phyloP scores from a whole-genome alignment of 2,888 invertebrate genomes.

The Cerceris rybyensis region DNA sequence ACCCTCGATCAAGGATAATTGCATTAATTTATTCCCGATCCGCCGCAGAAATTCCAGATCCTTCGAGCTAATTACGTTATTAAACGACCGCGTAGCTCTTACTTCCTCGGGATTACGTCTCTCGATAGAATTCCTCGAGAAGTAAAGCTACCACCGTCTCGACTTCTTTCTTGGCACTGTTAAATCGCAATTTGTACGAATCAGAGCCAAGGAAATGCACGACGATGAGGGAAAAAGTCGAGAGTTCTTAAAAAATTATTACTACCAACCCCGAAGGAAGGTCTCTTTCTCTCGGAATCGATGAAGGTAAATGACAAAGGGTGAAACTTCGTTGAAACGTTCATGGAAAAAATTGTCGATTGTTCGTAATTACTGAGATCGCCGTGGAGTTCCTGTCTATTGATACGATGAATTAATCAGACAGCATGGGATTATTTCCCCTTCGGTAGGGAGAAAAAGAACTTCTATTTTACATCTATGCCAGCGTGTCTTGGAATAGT shows the following conservation, averaged over 20 bases:
- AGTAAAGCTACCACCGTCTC: conserved; percentile 35
- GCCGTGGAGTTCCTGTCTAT: conserved; percentile 12
- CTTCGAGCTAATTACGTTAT: conserved; percentile 72
- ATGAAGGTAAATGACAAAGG: conserved; percentile 56
- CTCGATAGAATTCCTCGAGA: conserved; percentile 60
- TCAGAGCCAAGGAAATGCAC: conserved; percentile 50
- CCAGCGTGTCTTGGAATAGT: conserved; percentile 49
- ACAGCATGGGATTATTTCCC: conserved; percentile 49
- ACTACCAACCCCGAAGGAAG: conserved; percentile 36
- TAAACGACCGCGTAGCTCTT: conserved; percentile 59
- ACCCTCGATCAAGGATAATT: conserved; percentile 70
- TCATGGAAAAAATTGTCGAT: conserved; percentile 58
- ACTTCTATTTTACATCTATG: conserved; percentile 21
- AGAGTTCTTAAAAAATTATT: conserved; percentile 68
- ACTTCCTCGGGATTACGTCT: conserved; percentile 56
- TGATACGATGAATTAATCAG: conserved; percentile 31
- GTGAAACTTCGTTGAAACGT: conserved; percentile 61
- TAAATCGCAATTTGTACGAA: conserved; percentile 67
- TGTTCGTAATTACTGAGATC: conserved; percentile 55
- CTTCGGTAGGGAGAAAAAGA: neutral
- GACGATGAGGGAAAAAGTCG: conserved; percentile 37
- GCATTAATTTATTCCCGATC: conserved; percentile 75
- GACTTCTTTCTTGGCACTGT: conserved; percentile 53
- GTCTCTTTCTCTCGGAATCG: conserved; percentile 34
- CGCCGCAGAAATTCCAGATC: conserved; percentile 72